Percentiles rank a stretch among this genome's conserved stretches.
phyloP scores from a whole-genome alignment of 2,797 vertebrate genomes.

The Acipenser transmontanus region DNA sequence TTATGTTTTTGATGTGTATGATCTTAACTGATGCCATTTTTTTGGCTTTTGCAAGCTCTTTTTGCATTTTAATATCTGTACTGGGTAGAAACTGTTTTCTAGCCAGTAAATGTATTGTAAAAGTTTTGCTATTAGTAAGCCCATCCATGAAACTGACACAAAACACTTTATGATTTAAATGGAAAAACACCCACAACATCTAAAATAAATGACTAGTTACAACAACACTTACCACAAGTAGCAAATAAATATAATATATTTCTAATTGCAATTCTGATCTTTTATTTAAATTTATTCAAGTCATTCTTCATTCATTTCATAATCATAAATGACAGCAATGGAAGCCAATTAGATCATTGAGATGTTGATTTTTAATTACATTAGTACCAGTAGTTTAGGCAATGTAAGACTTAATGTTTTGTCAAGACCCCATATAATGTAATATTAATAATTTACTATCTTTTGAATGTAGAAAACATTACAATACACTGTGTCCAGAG shows the following conservation, averaged over 20 bases:
- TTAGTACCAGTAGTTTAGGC: too few relatives aligned
- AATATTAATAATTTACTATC: too few relatives aligned
- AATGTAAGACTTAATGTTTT: too few relatives aligned
- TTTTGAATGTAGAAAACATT: too few relatives aligned
- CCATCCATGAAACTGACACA: slow-evolving; percentile 1
- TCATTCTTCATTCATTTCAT: not conserved
- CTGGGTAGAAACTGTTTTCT: slow-evolving; percentile 12
- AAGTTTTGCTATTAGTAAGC: slow-evolving; percentile 22
- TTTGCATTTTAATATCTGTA: slow-evolving; percentile 6
- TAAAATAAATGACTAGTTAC: slow-evolving; percentile 7
- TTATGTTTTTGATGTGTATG: too few relatives aligned
- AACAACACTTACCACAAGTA: not conserved
- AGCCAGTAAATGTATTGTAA: slow-evolving; percentile 1
- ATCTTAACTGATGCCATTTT: too few relatives aligned
- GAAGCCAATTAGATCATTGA: slow-evolving; percentile 6
- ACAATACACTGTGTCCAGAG: too few relatives aligned
- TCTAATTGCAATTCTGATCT: not conserved
- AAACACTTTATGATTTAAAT: not conserved
- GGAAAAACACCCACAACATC: slow-evolving; percentile 12
- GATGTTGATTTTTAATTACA: not conserved
- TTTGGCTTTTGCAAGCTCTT: too few relatives aligned
- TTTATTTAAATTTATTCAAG: not conserved
- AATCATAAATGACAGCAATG: slow-evolving; percentile 2
- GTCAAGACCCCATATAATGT: too few relatives aligned
- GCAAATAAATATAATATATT: not conserved